Evolutionary conservation across 2,113 vertebrate species (phyloP), one percentile per base, ranked within the genome.

Genomic region (Toxotes jaculatrix): DNA sequence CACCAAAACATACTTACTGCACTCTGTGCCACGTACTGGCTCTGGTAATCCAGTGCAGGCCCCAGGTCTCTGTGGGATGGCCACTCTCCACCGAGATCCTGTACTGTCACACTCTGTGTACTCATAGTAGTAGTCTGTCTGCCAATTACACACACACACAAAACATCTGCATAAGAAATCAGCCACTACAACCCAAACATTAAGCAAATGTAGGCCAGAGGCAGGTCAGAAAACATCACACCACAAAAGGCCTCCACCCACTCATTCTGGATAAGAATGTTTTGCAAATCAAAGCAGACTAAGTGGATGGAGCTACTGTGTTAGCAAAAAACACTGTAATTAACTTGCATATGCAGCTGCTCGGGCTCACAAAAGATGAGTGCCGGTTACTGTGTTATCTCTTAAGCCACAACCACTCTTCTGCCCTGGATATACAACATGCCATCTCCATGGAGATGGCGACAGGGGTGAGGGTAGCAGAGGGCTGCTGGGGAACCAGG

Each of bases 31-130:
- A 80, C 92, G 96, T 64, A 99, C 96, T 0, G 98, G 98, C 68
- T 97, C 97, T 0, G 98, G 98, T 56, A 99, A 94, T 91, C 97
- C 97, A 14, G 92, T 89, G 91, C 98, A 99, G 66, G 94, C 87
- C 82, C 92, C 95, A 0, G 94, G 93, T 0, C 80, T 93, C 31
- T 96, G 97, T 0, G 98, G 98, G 86, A 99, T 96, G 87, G 98
- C 97, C 64, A 99, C 98, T 81, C 98, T 95, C 98, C 98, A 99
- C 78, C 98, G 96, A 70, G 97, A 97, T 77, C 97, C 98, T 12
- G 95, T 97, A 92, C 96, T 97, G 91, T 99, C 97, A 62, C 98
- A 99, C 80, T 99, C 98, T 0, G 98, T 99, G 92, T 99, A 99
- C 93, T 98, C 96, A 83, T 96, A 99, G 95, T 98, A 98, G 93